Percentiles rank a stretch among this genome's conserved stretches.
These are phyloP conservation scores for Acrobasis consociella DNA, from an alignment of 2,888 invertebrate species.

Conservation along the genomic window DNA sequence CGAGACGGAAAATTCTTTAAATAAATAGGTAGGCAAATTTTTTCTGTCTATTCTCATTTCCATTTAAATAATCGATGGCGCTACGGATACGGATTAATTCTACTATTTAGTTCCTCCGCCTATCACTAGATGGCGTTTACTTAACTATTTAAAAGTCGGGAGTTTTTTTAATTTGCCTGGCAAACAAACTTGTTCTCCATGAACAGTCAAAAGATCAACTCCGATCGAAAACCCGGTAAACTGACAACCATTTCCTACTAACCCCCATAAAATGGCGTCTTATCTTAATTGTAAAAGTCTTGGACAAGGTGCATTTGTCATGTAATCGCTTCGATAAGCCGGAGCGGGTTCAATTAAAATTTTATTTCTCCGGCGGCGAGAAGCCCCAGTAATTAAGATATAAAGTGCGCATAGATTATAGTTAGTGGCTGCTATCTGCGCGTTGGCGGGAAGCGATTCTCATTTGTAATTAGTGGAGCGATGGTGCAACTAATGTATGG, in stretches of 20 bases:
- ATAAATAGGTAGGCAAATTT: too few relatives aligned
- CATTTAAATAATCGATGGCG: too few relatives aligned
- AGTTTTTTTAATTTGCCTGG: too few relatives aligned
- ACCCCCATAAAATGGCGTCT: conserved; percentile 19
- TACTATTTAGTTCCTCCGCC: too few relatives aligned
- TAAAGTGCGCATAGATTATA: conserved; percentile 56
- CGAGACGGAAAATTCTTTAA: too few relatives aligned
- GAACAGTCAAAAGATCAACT: not conserved
- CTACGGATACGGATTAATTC: too few relatives aligned
- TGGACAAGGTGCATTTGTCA: conserved; percentile 39
- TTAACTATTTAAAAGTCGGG: too few relatives aligned
- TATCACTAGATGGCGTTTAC: too few relatives aligned
- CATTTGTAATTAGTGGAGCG: conserved; percentile 41
- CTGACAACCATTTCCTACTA: not conserved
- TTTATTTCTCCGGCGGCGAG: conserved; percentile 49
- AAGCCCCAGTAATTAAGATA: conserved; percentile 62
- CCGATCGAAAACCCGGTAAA: not conserved
- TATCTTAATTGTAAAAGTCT: conserved; percentile 38
- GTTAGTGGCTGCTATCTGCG: conserved; percentile 40
- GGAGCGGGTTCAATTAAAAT: conserved; percentile 57
- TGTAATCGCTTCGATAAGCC: conserved; percentile 40
- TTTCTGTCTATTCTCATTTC: too few relatives aligned
- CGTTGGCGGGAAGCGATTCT: conserved; percentile 43
- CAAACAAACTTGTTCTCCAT: too few relatives aligned
- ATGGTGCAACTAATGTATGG: not conserved